Percentiles rank a stretch among this genome's conserved stretches.
Conservation (phyloP, 2,797 vertebrate genomes). For the Amazona finschi region DNA sequence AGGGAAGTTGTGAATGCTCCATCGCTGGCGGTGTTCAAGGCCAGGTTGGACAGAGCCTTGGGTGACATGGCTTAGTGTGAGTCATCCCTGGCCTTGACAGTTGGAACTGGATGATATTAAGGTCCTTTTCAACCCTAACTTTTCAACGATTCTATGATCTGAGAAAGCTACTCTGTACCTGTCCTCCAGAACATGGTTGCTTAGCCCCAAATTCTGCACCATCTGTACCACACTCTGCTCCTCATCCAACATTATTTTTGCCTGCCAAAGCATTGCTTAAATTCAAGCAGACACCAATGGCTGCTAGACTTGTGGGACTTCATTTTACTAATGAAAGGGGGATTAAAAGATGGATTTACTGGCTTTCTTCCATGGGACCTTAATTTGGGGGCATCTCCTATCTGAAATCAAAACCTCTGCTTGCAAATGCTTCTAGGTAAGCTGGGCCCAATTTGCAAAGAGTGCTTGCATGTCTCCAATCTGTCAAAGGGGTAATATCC, state of each 20-base stretch:
- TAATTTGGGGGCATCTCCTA: not conserved
- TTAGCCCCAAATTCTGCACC: not conserved
- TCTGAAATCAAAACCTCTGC: not conserved
- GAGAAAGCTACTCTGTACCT: not conserved
- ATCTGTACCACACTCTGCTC: not conserved
- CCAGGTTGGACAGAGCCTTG: not conserved
- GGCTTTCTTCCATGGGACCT: not conserved
- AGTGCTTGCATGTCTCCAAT: not conserved
- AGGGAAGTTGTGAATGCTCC: too few species aligned
- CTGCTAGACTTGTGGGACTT: not conserved
- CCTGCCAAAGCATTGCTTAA: not conserved
- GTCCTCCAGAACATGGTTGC: rapidly evolving
- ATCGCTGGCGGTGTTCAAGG: too few species aligned
- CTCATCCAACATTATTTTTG: not conserved
- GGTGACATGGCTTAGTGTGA: not conserved
- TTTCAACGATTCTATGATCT: not conserved
- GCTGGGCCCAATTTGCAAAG: not conserved
- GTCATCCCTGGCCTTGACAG: rapidly evolving
- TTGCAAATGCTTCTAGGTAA: not conserved
- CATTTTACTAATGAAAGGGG: not conserved
- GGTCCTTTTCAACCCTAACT: not conserved
- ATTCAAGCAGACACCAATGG: not conserved
- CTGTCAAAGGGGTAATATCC: not conserved
- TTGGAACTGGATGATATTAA: not conserved
- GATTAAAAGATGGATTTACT: not conserved